These are phyloP conservation scores for Silurus asotus DNA, from an alignment of 2,113 vertebrate species.

Conservation along the genomic window DNA sequence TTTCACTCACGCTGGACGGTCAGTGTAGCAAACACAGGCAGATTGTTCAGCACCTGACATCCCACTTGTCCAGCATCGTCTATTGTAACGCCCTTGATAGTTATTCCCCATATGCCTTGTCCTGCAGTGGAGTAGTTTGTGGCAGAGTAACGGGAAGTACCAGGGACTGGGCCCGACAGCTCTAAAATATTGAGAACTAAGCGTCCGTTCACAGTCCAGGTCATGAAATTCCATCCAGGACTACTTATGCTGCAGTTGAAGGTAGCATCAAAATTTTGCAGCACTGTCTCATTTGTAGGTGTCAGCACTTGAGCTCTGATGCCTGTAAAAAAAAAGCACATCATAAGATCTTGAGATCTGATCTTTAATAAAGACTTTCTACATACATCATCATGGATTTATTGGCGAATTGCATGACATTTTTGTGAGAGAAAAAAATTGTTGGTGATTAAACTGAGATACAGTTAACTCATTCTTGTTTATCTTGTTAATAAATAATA, in stretches of 20 bases:
- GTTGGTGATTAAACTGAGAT: background rate
- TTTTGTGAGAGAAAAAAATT: background rate
- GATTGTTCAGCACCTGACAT: conserved; percentile 54
- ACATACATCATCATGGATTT: background rate
- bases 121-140: conserved; percentile 35
- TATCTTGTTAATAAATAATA: background rate
- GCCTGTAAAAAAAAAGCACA: conserved; percentile 33
- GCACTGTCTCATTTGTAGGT: conserved; percentile 51
- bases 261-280: conserved; percentile 49
- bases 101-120: conserved; percentile 60
- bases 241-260: conserved; percentile 61
- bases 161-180: fast-evolving
- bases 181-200: conserved; percentile 50
- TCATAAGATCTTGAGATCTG: background rate
- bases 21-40: conserved; percentile 47
- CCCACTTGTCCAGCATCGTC: conserved; percentile 32
- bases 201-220: conserved; percentile 21
- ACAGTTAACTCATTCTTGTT: background rate
- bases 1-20: conserved; percentile 64
- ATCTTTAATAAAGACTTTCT: background rate
- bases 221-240: conserved; percentile 39
- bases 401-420: background rate
- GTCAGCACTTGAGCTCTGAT: conserved; percentile 50
- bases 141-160: conserved; percentile 37
- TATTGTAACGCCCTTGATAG: conserved; percentile 52